Evolutionary conservation across 2,888 invertebrate genomes (phyloP), one percentile per base, ranked within the genome.

Genomic region (Xestia rhomboidea): DNA sequence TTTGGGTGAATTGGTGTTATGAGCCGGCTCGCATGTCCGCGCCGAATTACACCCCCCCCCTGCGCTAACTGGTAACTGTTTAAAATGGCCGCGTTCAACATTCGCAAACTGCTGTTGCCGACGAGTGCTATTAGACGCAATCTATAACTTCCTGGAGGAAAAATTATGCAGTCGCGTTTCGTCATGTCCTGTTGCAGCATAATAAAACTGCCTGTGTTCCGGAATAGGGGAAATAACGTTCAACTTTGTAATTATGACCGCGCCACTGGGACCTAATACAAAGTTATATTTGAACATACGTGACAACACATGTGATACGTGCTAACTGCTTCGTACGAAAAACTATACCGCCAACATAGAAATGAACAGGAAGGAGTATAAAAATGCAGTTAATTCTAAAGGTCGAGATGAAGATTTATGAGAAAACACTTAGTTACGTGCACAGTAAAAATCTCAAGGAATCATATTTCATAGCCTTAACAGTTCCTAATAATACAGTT

Each of bases 11-110:
- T 87, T 82, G 85, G 87, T 86, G 87, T 87, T 89, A 87, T 87
- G 87, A 89, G 81, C 81, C 84, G 77, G 87, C 86, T 93, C 82
- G 92, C 91, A 89, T 92, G 93, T 89, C 89, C 85, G 73, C 81
- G 66, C 76, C 73, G 85, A 89, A 90, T 91, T 89, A 89, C 83
- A 75, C 73, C 81, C 73, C 76, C 83, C 82, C 73, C 49, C 73
- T 11, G 18, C n/a, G 70, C 75, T 80, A 75, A 87, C 88, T 70
- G 77, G 86, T 86, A 90, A 89, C 89, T 84, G 89, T 90, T 92
- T 91, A 88, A 92, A 92, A 90, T 89, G 89, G 89, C 83, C 88
- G 90, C 90, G 90, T 92, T 90, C 85, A 86, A 91, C 88, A 88
- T 84, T 86, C 80, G 82, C 82, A 76, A 82, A 85, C 81, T 74